Evolutionary conservation across 2,888 invertebrate species (phyloP).

Genomic region (Salpingus planirostris): DNA sequence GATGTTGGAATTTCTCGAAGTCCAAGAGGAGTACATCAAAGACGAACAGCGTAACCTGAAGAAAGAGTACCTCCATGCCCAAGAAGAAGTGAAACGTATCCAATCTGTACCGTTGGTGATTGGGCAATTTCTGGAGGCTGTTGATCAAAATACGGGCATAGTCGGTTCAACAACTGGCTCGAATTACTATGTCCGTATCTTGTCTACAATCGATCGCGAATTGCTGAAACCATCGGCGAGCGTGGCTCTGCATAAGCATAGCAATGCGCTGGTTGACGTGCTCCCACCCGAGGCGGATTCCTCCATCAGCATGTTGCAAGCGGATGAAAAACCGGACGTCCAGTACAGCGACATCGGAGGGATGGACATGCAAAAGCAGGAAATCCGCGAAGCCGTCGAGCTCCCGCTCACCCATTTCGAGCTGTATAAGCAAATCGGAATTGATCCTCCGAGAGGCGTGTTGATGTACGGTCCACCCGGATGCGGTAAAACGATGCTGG

Average conservation of each 20-base stretch:
- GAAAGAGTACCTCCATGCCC: constrained; percentile 97
- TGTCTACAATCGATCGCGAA: constrained; percentile 97
- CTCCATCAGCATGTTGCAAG: constrained; percentile 93
- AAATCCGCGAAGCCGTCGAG: constrained; percentile 97
- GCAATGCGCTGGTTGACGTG: constrained; percentile 99
- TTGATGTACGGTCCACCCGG: constrained; percentile 99
- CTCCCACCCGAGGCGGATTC: constrained; percentile 98
- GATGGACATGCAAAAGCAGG: constrained; percentile 99
- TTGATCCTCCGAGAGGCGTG: constrained; percentile 85
- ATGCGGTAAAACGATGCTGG: constrained; percentile 99
- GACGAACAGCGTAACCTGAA: constrained; percentile 98
- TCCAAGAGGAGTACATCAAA: constrained; percentile 99
- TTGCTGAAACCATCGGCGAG: constrained; percentile 95
- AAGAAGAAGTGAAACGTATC: constrained; percentile 96
- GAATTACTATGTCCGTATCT: constrained; percentile 96
- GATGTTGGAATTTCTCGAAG: constrained; percentile 93
- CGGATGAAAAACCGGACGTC: constrained; percentile 97
- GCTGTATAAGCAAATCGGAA: constrained; percentile 96
- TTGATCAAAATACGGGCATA: constrained; percentile 98
- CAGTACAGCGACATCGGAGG: constrained; percentile 97
- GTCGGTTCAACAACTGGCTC: constrained; percentile 95
- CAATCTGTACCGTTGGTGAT: constrained; percentile 98
- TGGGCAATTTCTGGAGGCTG: constrained; percentile 98
- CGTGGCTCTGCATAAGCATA: constrained; percentile 97
- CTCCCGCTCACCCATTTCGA: constrained; percentile 97